Percentiles rank a stretch among this genome's conserved stretches.
These are phyloP conservation scores for Berghia stephanieae DNA, from an alignment of 1,140 invertebrate species.

Conservation along the genomic window DNA sequence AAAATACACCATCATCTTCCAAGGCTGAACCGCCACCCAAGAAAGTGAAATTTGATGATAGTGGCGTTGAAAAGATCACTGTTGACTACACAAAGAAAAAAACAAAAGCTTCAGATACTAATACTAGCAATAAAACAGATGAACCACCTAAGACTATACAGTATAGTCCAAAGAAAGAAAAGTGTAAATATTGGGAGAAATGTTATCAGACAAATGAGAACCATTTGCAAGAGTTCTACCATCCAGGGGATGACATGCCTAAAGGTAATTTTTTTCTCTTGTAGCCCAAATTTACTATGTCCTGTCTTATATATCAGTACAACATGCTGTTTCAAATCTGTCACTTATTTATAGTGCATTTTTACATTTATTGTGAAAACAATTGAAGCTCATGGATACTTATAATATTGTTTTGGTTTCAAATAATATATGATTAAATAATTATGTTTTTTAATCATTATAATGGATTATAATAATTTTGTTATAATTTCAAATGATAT, in stretches of 20 bases:
- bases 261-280: conserved; percentile 24
- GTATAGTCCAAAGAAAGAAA: conserved; percentile 37
- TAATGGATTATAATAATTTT: too few relatives aligned
- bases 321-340: too few relatives aligned
- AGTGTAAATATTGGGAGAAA: conserved; percentile 58
- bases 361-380: too few relatives aligned
- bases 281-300: too few relatives aligned
- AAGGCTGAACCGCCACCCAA: not conserved
- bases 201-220: conserved; percentile 54
- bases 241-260: conserved; percentile 43
- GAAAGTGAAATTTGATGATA: conserved; percentile 8
- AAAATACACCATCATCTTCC: not conserved
- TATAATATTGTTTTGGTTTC: too few relatives aligned
- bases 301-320: too few relatives aligned
- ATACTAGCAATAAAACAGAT: conserved; percentile 9
- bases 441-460: too few relatives aligned
- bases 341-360: too few relatives aligned
- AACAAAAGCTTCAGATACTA: not conserved
- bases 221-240: conserved; percentile 46
- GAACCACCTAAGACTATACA: not conserved
- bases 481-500: too few relatives aligned
- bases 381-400: too few relatives aligned
- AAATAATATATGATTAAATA: too few relatives aligned
- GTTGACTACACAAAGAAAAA: too few relatives aligned
- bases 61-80: not conserved